These are phyloP conservation scores for Pangasius krempfi DNA, from an alignment of 2,797 vertebrate genomes.

Conservation along the genomic window DNA sequence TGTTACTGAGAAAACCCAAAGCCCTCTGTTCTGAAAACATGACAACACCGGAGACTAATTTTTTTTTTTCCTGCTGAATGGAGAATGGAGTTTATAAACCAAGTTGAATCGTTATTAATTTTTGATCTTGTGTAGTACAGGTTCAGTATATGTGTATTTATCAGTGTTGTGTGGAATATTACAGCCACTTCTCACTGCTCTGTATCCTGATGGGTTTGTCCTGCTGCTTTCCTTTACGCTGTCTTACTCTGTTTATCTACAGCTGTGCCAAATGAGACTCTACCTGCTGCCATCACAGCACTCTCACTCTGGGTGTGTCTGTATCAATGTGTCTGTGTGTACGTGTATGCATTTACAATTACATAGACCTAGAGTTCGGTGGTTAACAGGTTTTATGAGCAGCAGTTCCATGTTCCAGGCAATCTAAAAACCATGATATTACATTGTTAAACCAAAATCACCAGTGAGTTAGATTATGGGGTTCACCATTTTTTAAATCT, in stretches of 20 bases:
- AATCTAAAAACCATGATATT: no score
- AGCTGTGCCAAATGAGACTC: constrained; percentile 30
- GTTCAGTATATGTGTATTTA: background rate
- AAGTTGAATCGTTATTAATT: background rate
- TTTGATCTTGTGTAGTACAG: background rate
- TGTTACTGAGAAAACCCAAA: background rate
- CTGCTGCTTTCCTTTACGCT: constrained; percentile 39
- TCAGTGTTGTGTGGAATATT: constrained; percentile 10
- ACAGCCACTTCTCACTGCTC: constrained; percentile 12
- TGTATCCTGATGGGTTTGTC: constrained; percentile 14
- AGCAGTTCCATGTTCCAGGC: background rate
- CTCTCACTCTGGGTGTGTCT: constrained; percentile 5
- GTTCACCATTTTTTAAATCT: background rate
- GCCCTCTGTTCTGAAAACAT: no score
- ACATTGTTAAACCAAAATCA: background rate
- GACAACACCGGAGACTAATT: background rate
- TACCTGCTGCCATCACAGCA: constrained; percentile 33
- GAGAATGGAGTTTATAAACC: background rate
- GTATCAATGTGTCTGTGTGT: constrained; percentile 5
- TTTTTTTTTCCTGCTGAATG: background rate
- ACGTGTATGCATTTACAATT: background rate
- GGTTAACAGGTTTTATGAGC: background rate
- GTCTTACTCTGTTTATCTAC: constrained; percentile 38
- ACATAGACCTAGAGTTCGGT: background rate
- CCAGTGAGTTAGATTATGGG: background rate